Evolutionary conservation across 30 jellyfish, hydroid and myxozoan species (phyloP), one percentile per base, ranked within the genome.

Genomic region (Aurelia aurita): DNA sequence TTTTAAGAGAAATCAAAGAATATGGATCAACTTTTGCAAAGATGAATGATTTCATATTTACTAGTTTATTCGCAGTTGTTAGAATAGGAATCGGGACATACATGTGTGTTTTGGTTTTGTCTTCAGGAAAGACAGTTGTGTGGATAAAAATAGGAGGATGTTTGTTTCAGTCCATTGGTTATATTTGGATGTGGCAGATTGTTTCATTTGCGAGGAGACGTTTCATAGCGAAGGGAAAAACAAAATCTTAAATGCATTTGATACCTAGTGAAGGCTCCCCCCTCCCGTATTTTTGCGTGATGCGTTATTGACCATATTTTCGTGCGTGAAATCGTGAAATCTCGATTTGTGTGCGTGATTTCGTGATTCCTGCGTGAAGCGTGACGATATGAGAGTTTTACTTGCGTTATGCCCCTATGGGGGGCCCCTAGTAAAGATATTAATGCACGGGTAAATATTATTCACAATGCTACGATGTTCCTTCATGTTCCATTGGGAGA

Each of bases 161-260:
- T 32, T 19, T 70, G 18, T 91, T 91, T 64, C 78, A 84, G 72
- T 55, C 68, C 1, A 84, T 91, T 14, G 78, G 96, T 62, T 5
- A 84, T 27, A 35, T 91, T n/a, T 91, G 95, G 95, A 72, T 86
- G 90, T 53, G 69, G 87, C 93, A 84, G 71, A 91, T 91, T 16
- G 1, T 77, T 11, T 13, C n/a, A 18, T 77, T 77, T 44, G 79
- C 88, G 44, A 60, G 55, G 5, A 77, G 47, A 16, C 88, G 88
- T 25, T 75, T 75, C 25, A 23, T 9, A 25, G n/a, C 49, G 32
- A 70, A 43, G 23, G 15, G 22, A 6, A 31, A 43, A 43, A 19
- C 27, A 22, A 14, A 34, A 21, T 43, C 22, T 19, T 66, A 22
- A 29, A 26, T 15, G 53, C 53, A 39, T 39, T 39, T 0, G 51